Evolutionary conservation across 2,113 vertebrate genomes (phyloP).

Genomic region (Elanus axillaris): DNA sequence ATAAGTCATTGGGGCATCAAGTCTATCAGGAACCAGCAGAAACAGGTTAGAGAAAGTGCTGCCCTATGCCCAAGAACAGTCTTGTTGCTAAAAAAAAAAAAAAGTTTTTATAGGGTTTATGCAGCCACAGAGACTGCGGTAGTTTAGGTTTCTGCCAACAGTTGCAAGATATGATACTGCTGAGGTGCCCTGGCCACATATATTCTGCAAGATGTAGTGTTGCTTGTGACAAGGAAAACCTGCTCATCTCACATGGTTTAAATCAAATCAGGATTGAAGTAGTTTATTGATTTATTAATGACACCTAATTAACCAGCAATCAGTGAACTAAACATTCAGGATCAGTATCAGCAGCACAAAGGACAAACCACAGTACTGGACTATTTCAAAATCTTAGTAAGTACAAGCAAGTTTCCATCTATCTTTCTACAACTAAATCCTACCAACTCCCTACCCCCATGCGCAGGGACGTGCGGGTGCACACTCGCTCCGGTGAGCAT

Average conservation of each 20-base stretch:
- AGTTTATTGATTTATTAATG: constrained; percentile 10
- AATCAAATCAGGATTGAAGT: background rate
- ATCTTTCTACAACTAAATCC: background rate
- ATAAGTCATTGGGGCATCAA: background rate
- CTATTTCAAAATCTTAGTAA: background rate
- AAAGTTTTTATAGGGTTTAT: background rate
- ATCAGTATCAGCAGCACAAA: background rate
- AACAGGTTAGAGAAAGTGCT: background rate
- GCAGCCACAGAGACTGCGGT: background rate
- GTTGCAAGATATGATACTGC: background rate
- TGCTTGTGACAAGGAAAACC: background rate
- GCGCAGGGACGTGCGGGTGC: fast-evolving
- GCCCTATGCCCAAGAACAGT: background rate
- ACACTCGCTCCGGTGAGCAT: fast-evolving
- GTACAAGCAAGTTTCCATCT: background rate
- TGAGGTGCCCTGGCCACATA: background rate
- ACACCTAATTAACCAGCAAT: background rate
- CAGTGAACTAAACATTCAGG: background rate
- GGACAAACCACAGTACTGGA: background rate
- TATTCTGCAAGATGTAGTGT: background rate
- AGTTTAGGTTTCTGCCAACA: background rate
- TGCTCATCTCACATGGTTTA: background rate
- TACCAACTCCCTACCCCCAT: fast-evolving
- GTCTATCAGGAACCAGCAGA: background rate
- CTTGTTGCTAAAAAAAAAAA: background rate